Evolutionary conservation across 2,113 vertebrate species (phyloP), one percentile per base, ranked within the genome.

Genomic region (Hippocampus barbouri): DNA sequence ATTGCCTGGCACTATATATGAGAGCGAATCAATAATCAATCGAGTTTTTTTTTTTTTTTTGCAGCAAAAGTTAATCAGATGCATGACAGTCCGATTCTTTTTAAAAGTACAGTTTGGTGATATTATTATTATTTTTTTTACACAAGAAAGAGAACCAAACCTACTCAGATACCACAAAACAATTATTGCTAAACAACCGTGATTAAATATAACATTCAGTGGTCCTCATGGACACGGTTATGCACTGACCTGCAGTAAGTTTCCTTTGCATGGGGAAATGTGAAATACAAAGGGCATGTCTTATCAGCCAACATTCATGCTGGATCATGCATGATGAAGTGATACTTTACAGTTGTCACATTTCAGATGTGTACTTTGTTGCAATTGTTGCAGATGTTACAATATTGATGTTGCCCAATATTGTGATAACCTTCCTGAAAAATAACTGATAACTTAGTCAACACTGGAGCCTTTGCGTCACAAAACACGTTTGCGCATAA

Each of bases 221-320:
- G 56, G 11, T 14, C 56, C 27, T 59, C 23, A 27, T 14, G 21
- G 8, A 54, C 53, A 54, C 8, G 8, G 6, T 20, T 62, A 8
- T 10, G 30, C 23, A 21, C 15, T 49, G 47, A 49, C 47, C 47
- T 49, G 8, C 0, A n/a, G 25, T 25, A 23, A 43, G 51, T 51
- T 64, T 51, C 71, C 2, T 25, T 4, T 45, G 51, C 40, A n/a
- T 3, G 2, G 51, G 16, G n/a, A 69, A 70, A 71, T 57, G 71
- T 40, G 67, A 27, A 15, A 57, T 47, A 41, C 10, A 41, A 62
- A 68, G 20, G 15, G 27, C 27, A 14, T 2, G 23, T 45, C 72
- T 76, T 85, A 82, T 83, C 77, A 59, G 23, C 20, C 20, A 21
- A 21, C 54, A 70, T 12, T 70, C 53, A 47, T 69, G 61, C 51